Evolutionary conservation across 2,888 invertebrate species (phyloP).

Genomic region (Xanthorhoe designata): DNA sequence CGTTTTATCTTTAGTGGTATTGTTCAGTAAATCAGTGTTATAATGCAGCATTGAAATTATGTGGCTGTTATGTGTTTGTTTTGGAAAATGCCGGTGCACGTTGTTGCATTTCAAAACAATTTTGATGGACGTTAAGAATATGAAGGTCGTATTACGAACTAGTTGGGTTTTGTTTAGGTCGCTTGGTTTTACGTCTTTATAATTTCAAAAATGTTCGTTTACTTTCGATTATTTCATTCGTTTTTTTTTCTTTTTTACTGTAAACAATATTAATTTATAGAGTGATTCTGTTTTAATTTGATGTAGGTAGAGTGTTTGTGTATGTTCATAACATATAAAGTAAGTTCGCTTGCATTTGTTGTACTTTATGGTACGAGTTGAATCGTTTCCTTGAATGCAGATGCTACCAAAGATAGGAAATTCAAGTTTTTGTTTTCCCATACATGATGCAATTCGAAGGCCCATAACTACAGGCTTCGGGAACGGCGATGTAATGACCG

Average conservation of each 20-base stretch:
- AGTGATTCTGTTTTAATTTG: too few relatives aligned
- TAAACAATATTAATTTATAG: too few relatives aligned
- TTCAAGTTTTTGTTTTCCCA: constrained; percentile 12
- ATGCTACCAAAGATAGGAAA: not conserved
- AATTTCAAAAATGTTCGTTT: too few relatives aligned
- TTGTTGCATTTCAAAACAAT: constrained; percentile 27
- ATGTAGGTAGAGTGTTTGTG: too few relatives aligned
- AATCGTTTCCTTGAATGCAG: not conserved
- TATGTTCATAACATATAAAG: too few relatives aligned
- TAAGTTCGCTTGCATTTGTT: too few relatives aligned
- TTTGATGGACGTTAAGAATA: constrained; percentile 18
- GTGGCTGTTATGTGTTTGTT: constrained; percentile 20
- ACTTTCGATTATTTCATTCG: not conserved
- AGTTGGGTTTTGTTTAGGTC: not conserved
- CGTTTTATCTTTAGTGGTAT: not conserved
- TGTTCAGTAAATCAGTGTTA: constrained; percentile 8
- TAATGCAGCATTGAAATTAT: constrained; percentile 19
- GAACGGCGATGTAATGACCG: constrained; percentile 43
- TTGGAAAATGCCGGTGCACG: constrained; percentile 10
- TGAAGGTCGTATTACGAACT: constrained; percentile 5
- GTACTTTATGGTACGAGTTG: too few relatives aligned
- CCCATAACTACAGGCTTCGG: constrained; percentile 39
- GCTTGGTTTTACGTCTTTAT: not conserved
- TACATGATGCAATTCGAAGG: constrained; percentile 31
- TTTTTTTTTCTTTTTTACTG: not conserved